Conservation (phyloP, 2,113 vertebrate genomes). For the Rhegmatorhina hoffmannsi region DNA sequence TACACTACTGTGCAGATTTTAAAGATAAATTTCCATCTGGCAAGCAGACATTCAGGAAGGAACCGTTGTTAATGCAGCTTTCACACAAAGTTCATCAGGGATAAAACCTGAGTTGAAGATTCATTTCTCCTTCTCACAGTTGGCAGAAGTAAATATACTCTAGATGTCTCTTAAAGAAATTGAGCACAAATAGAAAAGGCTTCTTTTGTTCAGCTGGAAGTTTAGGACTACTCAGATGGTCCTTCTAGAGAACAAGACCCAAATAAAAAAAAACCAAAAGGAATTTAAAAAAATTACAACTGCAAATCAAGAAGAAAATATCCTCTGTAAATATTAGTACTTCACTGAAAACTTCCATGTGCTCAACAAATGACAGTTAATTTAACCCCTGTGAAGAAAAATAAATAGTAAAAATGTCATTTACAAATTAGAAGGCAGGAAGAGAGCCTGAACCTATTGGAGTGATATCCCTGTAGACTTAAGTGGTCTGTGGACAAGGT, state of each 20-base stretch:
- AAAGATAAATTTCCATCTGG: constrained; percentile 67
- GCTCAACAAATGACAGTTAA: not conserved
- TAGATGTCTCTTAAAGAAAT: not conserved
- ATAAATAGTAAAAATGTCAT: not conserved
- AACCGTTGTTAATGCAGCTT: constrained; percentile 17
- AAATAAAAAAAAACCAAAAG: not conserved
- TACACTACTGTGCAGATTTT: constrained; percentile 62
- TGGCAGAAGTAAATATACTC: not conserved
- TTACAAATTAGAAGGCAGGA: not conserved
- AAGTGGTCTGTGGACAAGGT: not conserved
- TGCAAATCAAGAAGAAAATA: not conserved
- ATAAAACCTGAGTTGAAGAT: not conserved
- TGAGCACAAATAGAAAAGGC: not conserved
- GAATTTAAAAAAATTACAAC: not conserved
- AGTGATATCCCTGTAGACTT: not conserved
- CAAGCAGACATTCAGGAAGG: constrained; percentile 56
- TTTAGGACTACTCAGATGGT: not conserved
- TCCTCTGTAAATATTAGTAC: not conserved
- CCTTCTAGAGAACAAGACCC: not conserved
- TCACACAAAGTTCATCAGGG: not conserved
- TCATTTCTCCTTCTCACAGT: constrained; percentile 4
- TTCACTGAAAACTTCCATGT: not conserved
- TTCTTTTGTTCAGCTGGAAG: not conserved
- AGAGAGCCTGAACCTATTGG: not conserved
- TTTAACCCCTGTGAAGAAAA: not conserved